Evolutionary conservation across 2,797 vertebrate species (phyloP), one percentile per base, ranked within the genome.

Genomic region (Yasuhikotakia modesta): DNA sequence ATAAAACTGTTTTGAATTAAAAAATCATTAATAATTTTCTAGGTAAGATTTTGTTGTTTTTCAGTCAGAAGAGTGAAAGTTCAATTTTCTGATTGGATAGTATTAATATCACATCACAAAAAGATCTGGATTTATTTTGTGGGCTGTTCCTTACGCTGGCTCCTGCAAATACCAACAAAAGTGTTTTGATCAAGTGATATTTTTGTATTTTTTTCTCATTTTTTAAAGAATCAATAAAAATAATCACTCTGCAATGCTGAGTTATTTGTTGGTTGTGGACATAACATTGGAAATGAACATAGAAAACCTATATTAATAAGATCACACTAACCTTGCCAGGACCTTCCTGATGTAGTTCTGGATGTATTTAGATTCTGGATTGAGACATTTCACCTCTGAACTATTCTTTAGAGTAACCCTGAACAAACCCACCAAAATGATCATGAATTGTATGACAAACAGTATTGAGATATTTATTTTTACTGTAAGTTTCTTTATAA

Each of bases 141-240:
- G 55, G 22, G 10, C 32, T 57, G 52, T 27, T 74, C 11, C 60
- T 55, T 75, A 17, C 11, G 8, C 50, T 45, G 48, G 22, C 16
- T 75, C 63, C 63, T 75, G 35, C n/a, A 72, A 72, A 72, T 46
- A 46, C 45, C n/a, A 22, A 60, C 16, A 75, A 55, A 55, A 75
- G 27, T 11, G 3, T 48, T 48, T 48, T 30, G 43, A 48, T 30
- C 2, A 30, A 11, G n/a, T n/a, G n/a, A n/a, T n/a, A n/a, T n/a
- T n/a, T n/a, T n/a, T 32, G 17, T 60, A 43, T 72, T 3, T 8
- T 71, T 58, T 24, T 27, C 27, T 27, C 27, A 12, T 21, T 5
- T n/a, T 0, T 11, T 14, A 10, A 10, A 50, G 48, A 50, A 50
- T 4, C 17, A 17, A 50, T 16, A 50, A 50, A 50, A 50, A 17